Percentiles rank a stretch among this genome's conserved stretches.
Evolutionary conservation across 1,140 invertebrate species (phyloP).

Genomic region (Sinonovacula constricta): DNA sequence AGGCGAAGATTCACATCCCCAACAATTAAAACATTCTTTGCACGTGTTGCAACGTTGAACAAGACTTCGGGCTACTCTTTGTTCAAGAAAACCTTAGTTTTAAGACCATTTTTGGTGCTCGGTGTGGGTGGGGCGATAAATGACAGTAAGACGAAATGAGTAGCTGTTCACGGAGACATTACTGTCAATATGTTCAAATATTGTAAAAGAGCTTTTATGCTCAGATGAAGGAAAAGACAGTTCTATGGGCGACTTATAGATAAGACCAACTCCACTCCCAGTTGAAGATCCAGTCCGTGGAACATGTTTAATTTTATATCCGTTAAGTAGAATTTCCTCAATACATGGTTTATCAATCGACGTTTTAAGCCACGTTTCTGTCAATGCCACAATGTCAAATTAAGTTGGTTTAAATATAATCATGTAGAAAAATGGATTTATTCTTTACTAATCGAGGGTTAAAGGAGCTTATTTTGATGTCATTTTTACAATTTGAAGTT

Average conservation of each 20-base stretch:
- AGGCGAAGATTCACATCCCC: too few species aligned
- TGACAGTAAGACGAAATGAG: too few species aligned
- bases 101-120: too few species aligned
- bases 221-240: neutral
- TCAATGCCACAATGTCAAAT: neutral
- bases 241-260: neutral
- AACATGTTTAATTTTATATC: slow-evolving; percentile 8
- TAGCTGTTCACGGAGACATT: too few species aligned
- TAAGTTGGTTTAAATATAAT: too few species aligned
- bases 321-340: neutral
- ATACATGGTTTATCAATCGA: slow-evolving; percentile 11
- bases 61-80: too few species aligned
- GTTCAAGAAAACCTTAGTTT: too few species aligned
- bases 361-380: slow-evolving; percentile 8
- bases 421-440: slow-evolving; percentile 1
- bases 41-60: too few species aligned
- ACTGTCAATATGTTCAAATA: slow-evolving; percentile 7
- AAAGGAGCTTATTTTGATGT: neutral
- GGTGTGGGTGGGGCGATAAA: too few species aligned
- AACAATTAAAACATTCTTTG: too few species aligned
- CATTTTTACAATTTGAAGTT: too few species aligned
- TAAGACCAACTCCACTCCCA: neutral
- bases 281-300: neutral
- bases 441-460: slow-evolving; percentile 15
- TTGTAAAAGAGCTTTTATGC: neutral